A percentile compares a stretch with the other conserved stretches of the same genome.
Conservation (phyloP, 2,113 vertebrate genomes). For the Phylloscopus trochiloides region DNA sequence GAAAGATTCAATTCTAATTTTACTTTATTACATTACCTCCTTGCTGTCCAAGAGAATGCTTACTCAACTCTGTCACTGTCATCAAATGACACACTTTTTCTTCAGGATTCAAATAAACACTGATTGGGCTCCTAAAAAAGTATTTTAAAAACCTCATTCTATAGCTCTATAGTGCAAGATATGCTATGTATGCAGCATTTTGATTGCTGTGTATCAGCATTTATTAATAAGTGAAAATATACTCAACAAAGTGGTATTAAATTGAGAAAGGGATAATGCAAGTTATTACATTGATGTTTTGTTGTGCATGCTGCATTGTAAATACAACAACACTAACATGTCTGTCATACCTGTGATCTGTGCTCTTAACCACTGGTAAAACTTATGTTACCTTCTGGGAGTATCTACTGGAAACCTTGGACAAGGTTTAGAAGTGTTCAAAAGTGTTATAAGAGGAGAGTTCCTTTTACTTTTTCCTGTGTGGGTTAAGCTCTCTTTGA, state of each 20-base stretch:
- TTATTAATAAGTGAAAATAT: not conserved
- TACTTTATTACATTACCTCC: not conserved
- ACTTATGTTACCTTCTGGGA: not conserved
- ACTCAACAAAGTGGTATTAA: not conserved
- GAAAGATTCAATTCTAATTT: not conserved
- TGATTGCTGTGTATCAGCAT: not conserved
- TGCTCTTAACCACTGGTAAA: constrained; percentile 37
- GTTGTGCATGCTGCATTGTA: constrained; percentile 4
- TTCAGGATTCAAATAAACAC: not conserved
- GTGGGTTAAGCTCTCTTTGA: not conserved
- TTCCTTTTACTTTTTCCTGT: not conserved
- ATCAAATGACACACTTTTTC: not conserved
- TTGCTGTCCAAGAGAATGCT: not conserved
- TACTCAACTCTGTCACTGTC: not conserved
- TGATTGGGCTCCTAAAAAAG: not conserved
- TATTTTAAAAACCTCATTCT: not conserved
- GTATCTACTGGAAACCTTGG: not conserved
- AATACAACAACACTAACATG: not conserved
- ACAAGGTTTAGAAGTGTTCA: not conserved
- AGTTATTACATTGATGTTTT: constrained; percentile 7
- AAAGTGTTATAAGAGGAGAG: not conserved
- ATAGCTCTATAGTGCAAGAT: not conserved
- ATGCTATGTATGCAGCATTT: not conserved
- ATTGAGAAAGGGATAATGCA: constrained; percentile 74
- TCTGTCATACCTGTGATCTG: constrained; percentile 2